A percentile compares a stretch with the other conserved stretches of the same genome.
Conservation (phyloP, 2,113 vertebrate species). For the Heterotis niloticus region DNA sequence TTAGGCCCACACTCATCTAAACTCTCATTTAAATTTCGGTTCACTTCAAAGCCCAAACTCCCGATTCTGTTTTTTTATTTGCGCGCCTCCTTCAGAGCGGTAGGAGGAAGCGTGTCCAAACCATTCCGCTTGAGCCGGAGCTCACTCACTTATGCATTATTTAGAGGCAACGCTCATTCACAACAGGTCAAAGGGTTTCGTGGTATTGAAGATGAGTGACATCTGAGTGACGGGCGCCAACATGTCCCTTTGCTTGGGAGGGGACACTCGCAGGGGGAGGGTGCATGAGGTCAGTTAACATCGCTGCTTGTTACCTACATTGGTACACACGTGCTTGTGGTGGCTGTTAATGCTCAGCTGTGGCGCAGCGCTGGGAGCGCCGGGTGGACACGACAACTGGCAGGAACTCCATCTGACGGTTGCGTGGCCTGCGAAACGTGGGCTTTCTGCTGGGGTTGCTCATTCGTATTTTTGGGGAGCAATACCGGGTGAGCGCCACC, state of each 20-base stretch:
- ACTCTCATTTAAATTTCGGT: slow-evolving; percentile 31
- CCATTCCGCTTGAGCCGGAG: background rate
- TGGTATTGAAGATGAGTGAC: slow-evolving; percentile 4
- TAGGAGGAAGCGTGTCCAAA: slow-evolving; percentile 3
- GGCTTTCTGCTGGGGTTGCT: no score
- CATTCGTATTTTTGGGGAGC: no score
- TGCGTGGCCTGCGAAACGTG: no score
- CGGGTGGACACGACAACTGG: no score
- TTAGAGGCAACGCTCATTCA: slow-evolving; percentile 13
- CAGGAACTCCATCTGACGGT: no score
- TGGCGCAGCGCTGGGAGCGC: no score
- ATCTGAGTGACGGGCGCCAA: background rate
- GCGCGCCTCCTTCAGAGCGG: background rate
- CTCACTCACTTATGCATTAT: slow-evolving; percentile 11
- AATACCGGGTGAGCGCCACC: no score
- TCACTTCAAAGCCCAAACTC: background rate
- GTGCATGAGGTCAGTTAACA: slow-evolving; percentile 5
- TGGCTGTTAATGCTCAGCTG: background rate
- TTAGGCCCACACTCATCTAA: slow-evolving; percentile 26
- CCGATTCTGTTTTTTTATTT: slow-evolving; percentile 7
- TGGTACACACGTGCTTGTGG: background rate
- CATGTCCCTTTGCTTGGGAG: background rate
- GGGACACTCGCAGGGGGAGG: background rate
- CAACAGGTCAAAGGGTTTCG: slow-evolving; percentile 8
- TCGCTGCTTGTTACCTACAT: slow-evolving; percentile 5